Evolutionary conservation across 2,888 invertebrate genomes (phyloP), one percentile per base, ranked within the genome.

Genomic region (Leucoma salicis): DNA sequence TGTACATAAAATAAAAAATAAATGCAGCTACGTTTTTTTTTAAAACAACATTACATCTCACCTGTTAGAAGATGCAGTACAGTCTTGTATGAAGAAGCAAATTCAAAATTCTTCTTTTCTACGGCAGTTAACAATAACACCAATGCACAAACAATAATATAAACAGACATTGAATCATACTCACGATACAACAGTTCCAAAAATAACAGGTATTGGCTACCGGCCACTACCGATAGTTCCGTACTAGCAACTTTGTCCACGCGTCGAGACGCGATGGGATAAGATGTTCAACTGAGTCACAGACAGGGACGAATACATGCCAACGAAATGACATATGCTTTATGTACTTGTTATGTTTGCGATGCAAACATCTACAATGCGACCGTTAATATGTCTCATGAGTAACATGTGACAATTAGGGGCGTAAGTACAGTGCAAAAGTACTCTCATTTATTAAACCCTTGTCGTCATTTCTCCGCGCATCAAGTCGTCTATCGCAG

Each of bases 201-300:
- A 44, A 44, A 44, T 44, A 44, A 35, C 31, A 32, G 33, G 25
- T 35, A 34, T 58, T 58, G 57, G 57, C 57, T 24, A 25, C 5
- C 13, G 33, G 55, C 57, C 57, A 58, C 57, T 55, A 36, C 11
- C n/a, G n/a, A n/a, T n/a, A 15, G 33, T 33, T 24, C 27, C 32
- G 25, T 27, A 42, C 41, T 32, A 35, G 29, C n/a, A 6, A 5
- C 11, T 12, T 4, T 27, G 16, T 14, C 11, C 15, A 25, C 27
- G 5, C 16, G 10, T n/a, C 8, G 7, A 3, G 2, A 14, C 14
- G 34, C 35, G 14, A 27, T 24, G 35, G 3, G 4, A 2, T 15
- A 8, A 33, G 21, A 28, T 28, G 42, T 42, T 33, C 36, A 31
- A 33, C 35, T 41, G 41, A 8, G 18, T 13, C 15, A 10, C 21